Base-by-base conservation (phyloP, 1,140 invertebrate species). In the Ptiloglossa arizonensis region DNA sequence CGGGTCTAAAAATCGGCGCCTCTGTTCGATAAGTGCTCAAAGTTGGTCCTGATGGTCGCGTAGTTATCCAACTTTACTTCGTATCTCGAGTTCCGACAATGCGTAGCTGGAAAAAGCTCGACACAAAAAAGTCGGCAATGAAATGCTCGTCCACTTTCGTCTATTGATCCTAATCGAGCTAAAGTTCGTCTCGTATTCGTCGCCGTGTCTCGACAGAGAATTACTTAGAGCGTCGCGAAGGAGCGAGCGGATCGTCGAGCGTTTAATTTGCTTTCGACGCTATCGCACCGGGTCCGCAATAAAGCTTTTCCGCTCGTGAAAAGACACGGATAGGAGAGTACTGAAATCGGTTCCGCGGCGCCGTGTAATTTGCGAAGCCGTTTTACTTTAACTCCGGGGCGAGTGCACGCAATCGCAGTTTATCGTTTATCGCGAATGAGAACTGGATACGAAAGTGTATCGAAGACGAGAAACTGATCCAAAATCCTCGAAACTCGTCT, bases 251-350 rank as follows among this genome's bases (percentile, higher is more conserved):
- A 48, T 57, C 81, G n/a, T n/a, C 32, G 38, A 19, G 5, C 29
- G 62, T 79, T 82, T 82, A 79, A 82, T 79, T 74, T 69, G 64
- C 56, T 46, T 78, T 81, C 52, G 24, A 17, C 56, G 13, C 48
- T 35, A 54, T 70, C 41, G 27, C 57, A n/a, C n/a, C 27, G 24
- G 50, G 9, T 19, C 70, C 50, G n/a, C 74, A 56, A 83, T 72
- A 72, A 78, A 83, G 38, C 48, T 22, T 62, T n/a, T 54, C n/a
- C n/a, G 62, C 62, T 50, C 19, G 52, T 4, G 46, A 64, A 77
- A 78, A 15, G 71, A 41, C 41, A 41, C 41, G n/a, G 44, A 50
- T 44, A 15, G 13, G 29, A 38, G n/a, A 19, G 44, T 41, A n/a
- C 29, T 41, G 29, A 0, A 22, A 50, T 66, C 38, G 54, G 17